Evolutionary conservation across 2,797 vertebrate genomes (phyloP).

Genomic region (Microchirus variegatus): DNA sequence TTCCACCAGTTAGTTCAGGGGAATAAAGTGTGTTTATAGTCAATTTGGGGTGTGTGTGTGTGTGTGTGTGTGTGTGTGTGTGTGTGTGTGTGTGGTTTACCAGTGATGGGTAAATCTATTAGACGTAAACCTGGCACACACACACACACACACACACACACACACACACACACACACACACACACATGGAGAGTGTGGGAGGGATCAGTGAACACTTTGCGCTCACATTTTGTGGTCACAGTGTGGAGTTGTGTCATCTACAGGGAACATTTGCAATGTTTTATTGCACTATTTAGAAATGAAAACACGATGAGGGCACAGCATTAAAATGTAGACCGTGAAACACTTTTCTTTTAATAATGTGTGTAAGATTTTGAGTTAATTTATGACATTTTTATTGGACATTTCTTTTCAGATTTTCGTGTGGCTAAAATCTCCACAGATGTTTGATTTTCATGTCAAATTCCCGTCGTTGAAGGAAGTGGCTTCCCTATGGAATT

Average conservation of each 20-base stretch:
- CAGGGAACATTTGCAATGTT: slow-evolving; percentile 14
- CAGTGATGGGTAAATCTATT: slow-evolving; percentile 46
- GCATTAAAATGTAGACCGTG: background rate
- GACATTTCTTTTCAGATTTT: no score
- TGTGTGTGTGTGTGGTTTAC: slow-evolving; percentile 33
- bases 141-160: slow-evolving; percentile 33
- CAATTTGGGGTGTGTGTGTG: slow-evolving; percentile 27
- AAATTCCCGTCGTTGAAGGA: no score
- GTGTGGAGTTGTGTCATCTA: slow-evolving; percentile 14
- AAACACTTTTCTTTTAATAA: background rate
- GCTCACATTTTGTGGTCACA: slow-evolving; percentile 17
- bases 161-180: slow-evolving; percentile 29
- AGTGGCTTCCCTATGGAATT: no score
- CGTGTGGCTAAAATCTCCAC: no score
- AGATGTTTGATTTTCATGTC: no score
- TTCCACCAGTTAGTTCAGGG: slow-evolving; percentile 43
- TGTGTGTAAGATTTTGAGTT: no score
- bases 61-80: slow-evolving; percentile 24
- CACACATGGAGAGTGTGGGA: slow-evolving; percentile 5
- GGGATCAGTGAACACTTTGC: slow-evolving; percentile 12
- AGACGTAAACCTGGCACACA: slow-evolving; percentile 50
- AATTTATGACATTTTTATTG: no score
- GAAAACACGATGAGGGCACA: background rate
- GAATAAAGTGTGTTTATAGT: slow-evolving; percentile 54
- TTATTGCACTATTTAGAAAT: slow-evolving; percentile 14